phyloP scores from a whole-genome alignment of 2,888 invertebrate species.

The Meghimatium bilineatum region DNA sequence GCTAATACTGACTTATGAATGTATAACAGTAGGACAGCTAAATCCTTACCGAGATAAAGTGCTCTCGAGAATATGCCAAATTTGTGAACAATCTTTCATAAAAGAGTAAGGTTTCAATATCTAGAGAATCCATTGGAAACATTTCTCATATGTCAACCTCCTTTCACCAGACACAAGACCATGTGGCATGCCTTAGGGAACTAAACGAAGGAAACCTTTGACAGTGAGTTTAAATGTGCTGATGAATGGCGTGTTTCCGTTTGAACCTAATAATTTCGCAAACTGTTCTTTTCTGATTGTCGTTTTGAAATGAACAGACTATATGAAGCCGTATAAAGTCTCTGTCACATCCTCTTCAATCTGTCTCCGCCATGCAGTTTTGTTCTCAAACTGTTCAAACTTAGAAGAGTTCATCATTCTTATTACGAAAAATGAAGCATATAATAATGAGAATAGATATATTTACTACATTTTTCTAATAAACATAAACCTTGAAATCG shows the following conservation, averaged over 20 bases:
- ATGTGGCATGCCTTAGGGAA: background rate
- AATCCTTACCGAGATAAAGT: no score
- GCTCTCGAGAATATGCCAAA: no score
- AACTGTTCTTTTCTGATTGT: background rate
- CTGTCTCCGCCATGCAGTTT: background rate
- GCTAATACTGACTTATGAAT: no score
- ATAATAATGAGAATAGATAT: no score
- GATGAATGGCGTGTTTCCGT: background rate
- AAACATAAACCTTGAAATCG: no score
- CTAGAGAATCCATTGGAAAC: background rate
- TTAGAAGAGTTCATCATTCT: background rate
- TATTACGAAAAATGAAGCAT: no score
- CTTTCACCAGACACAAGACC: background rate
- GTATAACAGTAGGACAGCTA: no score
- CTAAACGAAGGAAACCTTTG: background rate
- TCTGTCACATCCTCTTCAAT: background rate
- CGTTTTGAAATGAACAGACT: background rate
- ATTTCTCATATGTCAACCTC: background rate
- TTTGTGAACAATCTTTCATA: no score
- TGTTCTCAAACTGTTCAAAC: background rate
- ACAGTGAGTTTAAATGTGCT: background rate
- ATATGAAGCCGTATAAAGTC: background rate
- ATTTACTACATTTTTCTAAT: no score
- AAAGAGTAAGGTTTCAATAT: no score
- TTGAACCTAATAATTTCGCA: background rate